Evolutionary conservation across 2,113 vertebrate species (phyloP).

Genomic region (Rhadina sibilatrix): DNA sequence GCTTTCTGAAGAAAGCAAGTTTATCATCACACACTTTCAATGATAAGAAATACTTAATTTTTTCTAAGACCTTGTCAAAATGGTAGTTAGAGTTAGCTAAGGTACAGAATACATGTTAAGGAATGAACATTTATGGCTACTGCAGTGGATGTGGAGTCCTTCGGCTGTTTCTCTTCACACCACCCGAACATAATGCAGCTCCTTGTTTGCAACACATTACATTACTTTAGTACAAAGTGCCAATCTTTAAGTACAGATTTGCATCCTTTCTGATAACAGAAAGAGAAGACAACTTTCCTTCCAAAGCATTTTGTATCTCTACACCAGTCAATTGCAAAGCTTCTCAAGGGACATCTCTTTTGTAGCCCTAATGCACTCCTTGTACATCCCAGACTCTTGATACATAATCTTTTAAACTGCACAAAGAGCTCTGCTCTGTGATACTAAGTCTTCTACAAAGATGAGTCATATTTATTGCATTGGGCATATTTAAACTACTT

Average conservation of each 20-base stretch:
- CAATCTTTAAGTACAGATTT: neutral
- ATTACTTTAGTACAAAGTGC: neutral
- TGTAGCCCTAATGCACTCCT: neutral
- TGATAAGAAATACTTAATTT: neutral
- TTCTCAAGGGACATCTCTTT: neutral
- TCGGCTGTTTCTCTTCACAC: neutral
- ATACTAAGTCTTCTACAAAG: neutral
- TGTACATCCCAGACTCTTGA: neutral
- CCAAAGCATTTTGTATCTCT: neutral
- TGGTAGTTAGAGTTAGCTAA: neutral
- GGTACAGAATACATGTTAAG: fast-evolving
- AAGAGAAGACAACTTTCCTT: neutral
- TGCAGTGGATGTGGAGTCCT: neutral
- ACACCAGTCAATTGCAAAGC: neutral
- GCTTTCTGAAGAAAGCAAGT: neutral
- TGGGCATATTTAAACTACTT: neutral
- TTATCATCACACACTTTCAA: neutral
- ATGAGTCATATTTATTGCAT: neutral
- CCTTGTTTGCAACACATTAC: neutral
- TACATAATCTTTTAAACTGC: neutral
- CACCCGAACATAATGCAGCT: neutral
- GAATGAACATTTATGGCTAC: neutral
- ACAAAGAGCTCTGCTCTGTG: neutral
- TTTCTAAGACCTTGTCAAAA: neutral
- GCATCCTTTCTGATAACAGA: neutral